Conservation (phyloP, 2,888 invertebrate species). For the Drosophila borborema region DNA sequence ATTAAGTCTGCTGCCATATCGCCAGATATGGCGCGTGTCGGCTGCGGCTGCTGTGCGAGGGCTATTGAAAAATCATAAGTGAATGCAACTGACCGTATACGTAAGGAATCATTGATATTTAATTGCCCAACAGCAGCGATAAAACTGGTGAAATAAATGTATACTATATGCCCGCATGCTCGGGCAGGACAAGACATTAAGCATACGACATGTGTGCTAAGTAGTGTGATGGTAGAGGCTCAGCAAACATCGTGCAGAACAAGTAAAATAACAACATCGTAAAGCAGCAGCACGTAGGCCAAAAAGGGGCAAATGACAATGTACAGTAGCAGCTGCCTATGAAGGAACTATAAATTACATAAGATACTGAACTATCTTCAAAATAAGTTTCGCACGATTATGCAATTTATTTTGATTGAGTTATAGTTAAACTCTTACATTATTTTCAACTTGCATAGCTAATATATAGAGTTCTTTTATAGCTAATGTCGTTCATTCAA, state of each 20-base stretch:
- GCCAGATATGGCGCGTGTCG: neutral
- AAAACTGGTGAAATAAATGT: conserved; percentile 30
- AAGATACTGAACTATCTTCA: neutral
- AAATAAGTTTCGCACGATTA: too few relatives aligned
- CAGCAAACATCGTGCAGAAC: conserved; percentile 22
- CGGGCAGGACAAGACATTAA: conserved; percentile 31
- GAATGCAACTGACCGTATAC: conserved; percentile 6
- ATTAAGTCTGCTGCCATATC: neutral
- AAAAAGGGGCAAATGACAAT: conserved; percentile 8
- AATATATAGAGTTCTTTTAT: neutral
- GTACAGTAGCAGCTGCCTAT: conserved; percentile 35
- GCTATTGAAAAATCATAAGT: conserved; percentile 27
- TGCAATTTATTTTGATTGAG: neutral
- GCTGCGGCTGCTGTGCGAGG: neutral
- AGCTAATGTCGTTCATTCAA: neutral
- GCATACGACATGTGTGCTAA: conserved; percentile 54
- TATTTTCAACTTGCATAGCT: neutral
- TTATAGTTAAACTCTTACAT: neutral
- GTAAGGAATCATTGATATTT: conserved; percentile 37
- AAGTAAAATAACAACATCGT: conserved; percentile 23
- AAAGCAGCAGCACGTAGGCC: conserved; percentile 43
- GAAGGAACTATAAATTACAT: neutral
- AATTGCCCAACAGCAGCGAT: conserved; percentile 40
- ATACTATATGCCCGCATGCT: conserved; percentile 23
- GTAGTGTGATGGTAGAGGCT: conserved; percentile 8